Evolutionary conservation across 1,140 invertebrate genomes (phyloP), one percentile per base, ranked within the genome.

Genomic region (Heliconius eleuchia): DNA sequence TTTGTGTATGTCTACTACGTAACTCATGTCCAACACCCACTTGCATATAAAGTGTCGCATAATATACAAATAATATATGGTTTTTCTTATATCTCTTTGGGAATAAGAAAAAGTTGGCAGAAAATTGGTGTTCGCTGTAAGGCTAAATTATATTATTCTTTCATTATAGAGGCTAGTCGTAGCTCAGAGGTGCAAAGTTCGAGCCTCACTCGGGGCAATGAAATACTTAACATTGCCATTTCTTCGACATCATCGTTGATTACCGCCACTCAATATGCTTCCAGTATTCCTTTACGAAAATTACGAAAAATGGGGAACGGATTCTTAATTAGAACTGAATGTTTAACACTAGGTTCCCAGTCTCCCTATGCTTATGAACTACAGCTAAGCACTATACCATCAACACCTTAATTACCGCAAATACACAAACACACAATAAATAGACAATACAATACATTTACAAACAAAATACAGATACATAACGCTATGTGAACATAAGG

Each of bases 21-120:
- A 77, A 77, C 75, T 77, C 75, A 50, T 18, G 70, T 77, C 39
- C 66, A 60, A 77, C 75, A 52, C 75, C 66, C 75, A 77, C 75
- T 77, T 73, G 72, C 72, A 78, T 78, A 74, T 78, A 78, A 73
- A 78, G 23, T 73, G 39, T n/a, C 55, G 77, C 34, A 78, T 73
- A 78, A 78, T 72, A 42, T 55, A 60, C 71, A 78, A 23, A 57
- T 42, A 39, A 39, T 72, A 7, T 72, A 72, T 72, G 19, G 7
- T 5, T 72, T 23, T 72, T 72, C 71, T 72, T 72, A 9, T 16
- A 39, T 37, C 37, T 72, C 71, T 66, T 66, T 66, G 27, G 1
- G 60, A 30, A 66, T 66, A 66, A 27, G 11, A 16, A 30, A 18
- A 66, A 72, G 71, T 72, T 72, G 16, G 19, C 19, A 39, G 39